phyloP scores from a whole-genome alignment of 2,888 invertebrate genomes.

The Andrena trimmerana region DNA sequence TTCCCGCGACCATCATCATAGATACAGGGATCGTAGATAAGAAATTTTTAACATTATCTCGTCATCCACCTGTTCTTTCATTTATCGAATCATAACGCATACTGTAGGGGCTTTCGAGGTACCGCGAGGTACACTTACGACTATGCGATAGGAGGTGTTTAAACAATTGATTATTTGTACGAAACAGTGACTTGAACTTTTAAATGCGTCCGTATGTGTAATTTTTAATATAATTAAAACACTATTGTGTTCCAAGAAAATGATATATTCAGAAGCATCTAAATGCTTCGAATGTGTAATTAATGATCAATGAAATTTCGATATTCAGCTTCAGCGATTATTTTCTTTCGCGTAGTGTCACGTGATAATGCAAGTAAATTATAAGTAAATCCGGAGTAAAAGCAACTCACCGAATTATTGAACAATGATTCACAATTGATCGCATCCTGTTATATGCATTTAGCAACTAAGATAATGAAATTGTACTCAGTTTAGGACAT shows the following conservation, averaged over 20 bases:
- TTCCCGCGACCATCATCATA: slow-evolving; percentile 88
- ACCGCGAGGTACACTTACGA: slow-evolving; percentile 22
- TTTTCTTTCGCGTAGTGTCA: slow-evolving; percentile 8
- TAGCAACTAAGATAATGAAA: slow-evolving; percentile 6
- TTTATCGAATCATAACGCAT: slow-evolving; percentile 38
- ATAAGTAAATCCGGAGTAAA: slow-evolving; percentile 7
- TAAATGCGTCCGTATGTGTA: slow-evolving; percentile 6
- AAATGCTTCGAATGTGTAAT: slow-evolving; percentile 10
- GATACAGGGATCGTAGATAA: slow-evolving; percentile 88
- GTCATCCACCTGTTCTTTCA: slow-evolving; percentile 37
- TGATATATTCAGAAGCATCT: neutral
- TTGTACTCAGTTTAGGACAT: neutral
- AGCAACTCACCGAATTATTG: slow-evolving; percentile 4
- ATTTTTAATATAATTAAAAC: slow-evolving; percentile 28
- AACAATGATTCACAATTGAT: slow-evolving; percentile 53
- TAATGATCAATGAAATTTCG: slow-evolving; percentile 13
- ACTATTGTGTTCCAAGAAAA: slow-evolving; percentile 25
- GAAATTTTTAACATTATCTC: slow-evolving; percentile 33
- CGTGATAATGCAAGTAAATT: slow-evolving; percentile 4
- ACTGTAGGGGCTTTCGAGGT: slow-evolving; percentile 57
- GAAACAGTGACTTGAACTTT: slow-evolving; percentile 24
- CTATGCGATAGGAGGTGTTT: slow-evolving; percentile 24
- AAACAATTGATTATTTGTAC: slow-evolving; percentile 24
- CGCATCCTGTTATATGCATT: slow-evolving; percentile 29
- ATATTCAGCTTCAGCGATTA: slow-evolving; percentile 14